Percentiles rank a stretch among this genome's conserved stretches.
phyloP scores from a whole-genome alignment of 2,888 invertebrate species.

The Cotesia congregata region DNA sequence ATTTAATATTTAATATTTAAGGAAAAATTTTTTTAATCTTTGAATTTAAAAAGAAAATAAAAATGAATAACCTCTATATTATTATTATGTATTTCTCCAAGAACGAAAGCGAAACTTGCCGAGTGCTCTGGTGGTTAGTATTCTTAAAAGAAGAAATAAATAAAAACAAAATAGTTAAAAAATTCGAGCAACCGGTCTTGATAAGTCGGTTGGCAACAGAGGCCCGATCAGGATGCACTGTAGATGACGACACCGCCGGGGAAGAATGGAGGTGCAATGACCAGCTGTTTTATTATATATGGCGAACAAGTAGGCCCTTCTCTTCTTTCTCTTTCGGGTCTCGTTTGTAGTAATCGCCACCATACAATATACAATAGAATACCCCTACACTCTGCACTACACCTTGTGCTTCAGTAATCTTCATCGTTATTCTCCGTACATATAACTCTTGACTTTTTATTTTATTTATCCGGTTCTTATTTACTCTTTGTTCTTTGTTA shows the following conservation, averaged over 20 bases:
- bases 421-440: neutral
- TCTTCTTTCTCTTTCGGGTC: constrained; percentile 19
- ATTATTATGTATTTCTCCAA: neutral
- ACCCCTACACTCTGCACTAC: too few relatives aligned
- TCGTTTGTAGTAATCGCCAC: constrained; percentile 29
- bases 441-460: neutral
- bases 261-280: constrained; percentile 46
- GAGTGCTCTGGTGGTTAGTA: constrained; percentile 46
- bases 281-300: constrained; percentile 56
- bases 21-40: too few relatives aligned
- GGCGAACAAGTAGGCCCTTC: constrained; percentile 47
- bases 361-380: neutral
- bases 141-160: constrained; percentile 37
- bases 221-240: constrained; percentile 42
- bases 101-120: neutral
- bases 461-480: neutral
- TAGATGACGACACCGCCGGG: constrained; percentile 36
- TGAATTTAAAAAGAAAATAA: neutral
- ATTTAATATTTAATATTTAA: too few relatives aligned
- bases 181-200: constrained; percentile 52
- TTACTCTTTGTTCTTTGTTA: neutral
- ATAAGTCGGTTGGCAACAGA: constrained; percentile 60
- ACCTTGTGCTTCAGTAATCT: constrained; percentile 24
- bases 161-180: constrained; percentile 19
- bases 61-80: neutral